Evolutionary conservation across 2,888 invertebrate genomes (phyloP).

Genomic region (Meteorus cinctellus): DNA sequence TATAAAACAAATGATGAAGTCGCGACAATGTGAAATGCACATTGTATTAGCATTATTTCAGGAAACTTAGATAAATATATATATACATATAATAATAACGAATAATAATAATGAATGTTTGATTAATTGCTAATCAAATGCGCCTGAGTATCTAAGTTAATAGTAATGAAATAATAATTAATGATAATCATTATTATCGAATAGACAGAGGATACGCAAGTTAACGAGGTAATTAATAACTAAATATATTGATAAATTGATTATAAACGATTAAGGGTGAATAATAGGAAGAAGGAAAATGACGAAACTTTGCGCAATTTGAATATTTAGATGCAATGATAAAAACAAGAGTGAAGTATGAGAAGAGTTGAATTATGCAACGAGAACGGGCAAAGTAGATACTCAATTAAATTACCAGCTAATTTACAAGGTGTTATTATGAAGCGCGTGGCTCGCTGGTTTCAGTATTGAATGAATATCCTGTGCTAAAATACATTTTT

Average conservation of each 20-base stretch:
- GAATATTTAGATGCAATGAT: constrained; percentile 16
- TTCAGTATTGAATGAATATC: constrained; percentile 14
- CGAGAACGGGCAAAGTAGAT: constrained; percentile 19
- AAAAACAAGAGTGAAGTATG: constrained; percentile 20
- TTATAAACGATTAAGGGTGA: constrained; percentile 45
- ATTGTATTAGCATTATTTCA: neutral
- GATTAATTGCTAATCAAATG: constrained; percentile 57
- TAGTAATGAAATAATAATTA: constrained; percentile 34
- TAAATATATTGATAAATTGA: constrained; percentile 42
- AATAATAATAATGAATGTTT: neutral
- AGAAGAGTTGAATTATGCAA: constrained; percentile 8
- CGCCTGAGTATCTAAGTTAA: constrained; percentile 61
- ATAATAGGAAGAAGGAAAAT: constrained; percentile 16
- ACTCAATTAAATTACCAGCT: constrained; percentile 50
- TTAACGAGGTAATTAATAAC: constrained; percentile 52
- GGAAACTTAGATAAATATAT: constrained; percentile 12
- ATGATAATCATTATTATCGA: constrained; percentile 25
- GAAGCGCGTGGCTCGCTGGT: constrained; percentile 49
- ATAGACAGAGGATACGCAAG: constrained; percentile 52
- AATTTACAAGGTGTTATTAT: constrained; percentile 52
- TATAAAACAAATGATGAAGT: constrained; percentile 50
- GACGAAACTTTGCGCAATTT: constrained; percentile 41
- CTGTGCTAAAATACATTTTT: constrained; percentile 26
- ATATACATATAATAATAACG: constrained; percentile 7
- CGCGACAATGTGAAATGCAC: constrained; percentile 32